Percentiles rank a stretch among this genome's conserved stretches.
phyloP scores from a whole-genome alignment of 2,113 vertebrate genomes.

The Tringa solitaria region DNA sequence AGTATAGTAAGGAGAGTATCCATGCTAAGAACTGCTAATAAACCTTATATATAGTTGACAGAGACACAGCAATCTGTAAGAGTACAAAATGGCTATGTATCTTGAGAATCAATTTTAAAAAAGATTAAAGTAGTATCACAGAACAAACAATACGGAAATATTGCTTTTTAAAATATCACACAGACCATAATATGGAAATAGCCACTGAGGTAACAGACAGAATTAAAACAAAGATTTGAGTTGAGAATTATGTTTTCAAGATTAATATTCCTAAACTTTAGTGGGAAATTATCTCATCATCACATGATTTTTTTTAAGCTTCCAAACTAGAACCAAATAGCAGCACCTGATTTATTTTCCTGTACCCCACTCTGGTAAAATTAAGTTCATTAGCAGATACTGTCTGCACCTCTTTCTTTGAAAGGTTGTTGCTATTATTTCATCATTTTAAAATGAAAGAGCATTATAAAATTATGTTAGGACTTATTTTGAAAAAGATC shows the following conservation, averaged over 20 bases:
- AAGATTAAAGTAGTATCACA: background rate
- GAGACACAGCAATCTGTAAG: background rate
- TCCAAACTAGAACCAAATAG: background rate
- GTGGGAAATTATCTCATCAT: background rate
- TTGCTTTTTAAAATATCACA: background rate
- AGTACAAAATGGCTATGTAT: background rate
- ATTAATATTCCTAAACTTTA: background rate
- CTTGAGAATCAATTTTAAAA: background rate
- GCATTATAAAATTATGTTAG: background rate
- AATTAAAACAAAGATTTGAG: background rate
- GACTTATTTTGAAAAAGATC: background rate
- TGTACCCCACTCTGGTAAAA: background rate
- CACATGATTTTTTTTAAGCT: background rate
- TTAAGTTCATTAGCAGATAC: fast-evolving
- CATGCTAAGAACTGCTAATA: background rate
- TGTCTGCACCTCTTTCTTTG: background rate
- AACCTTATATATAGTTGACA: background rate
- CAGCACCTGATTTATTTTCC: background rate
- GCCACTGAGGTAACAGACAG: background rate
- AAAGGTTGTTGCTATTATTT: background rate
- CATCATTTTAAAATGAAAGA: background rate
- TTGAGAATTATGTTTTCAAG: background rate
- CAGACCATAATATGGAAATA: background rate
- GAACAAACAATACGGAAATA: background rate
- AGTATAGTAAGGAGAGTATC: background rate